These are phyloP conservation scores for Ophion slaviceki DNA, from an alignment of 2,888 invertebrate species.

Conservation along the genomic window DNA sequence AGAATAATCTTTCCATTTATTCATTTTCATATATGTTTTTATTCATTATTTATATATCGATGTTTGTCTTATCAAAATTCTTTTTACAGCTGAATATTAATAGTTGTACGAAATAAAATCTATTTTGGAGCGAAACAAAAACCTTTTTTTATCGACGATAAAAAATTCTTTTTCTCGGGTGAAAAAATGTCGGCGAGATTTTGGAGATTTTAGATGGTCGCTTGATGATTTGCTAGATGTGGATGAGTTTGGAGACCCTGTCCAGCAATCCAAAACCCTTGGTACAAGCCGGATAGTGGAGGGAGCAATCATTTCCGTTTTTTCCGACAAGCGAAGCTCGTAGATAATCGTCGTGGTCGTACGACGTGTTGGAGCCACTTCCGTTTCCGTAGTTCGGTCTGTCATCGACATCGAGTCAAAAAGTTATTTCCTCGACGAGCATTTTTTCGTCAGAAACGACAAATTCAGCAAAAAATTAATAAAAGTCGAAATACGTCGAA, in stretches of 20 bases:
- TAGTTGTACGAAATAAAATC: neutral
- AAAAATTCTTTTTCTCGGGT: neutral
- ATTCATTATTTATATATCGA: neutral
- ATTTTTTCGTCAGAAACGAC: neutral
- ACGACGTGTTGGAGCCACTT: constrained; percentile 65
- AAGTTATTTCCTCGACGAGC: neutral
- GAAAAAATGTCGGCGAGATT: neutral
- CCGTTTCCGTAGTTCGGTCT: constrained; percentile 86
- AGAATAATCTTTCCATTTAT: neutral
- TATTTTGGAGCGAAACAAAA: neutral
- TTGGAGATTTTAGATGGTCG: neutral
- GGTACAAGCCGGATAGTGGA: constrained; percentile 87
- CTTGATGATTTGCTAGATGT: constrained; percentile 12
- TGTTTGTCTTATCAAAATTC: neutral
- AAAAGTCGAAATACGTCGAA: neutral
- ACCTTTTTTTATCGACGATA: neutral
- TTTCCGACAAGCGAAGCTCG: constrained; percentile 88
- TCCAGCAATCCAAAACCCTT: constrained; percentile 87
- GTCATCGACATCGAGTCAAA: constrained; percentile 57
- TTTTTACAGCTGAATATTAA: too few species aligned
- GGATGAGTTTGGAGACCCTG: constrained; percentile 71
- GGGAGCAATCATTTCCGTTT: constrained; percentile 87
- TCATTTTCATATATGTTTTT: neutral
- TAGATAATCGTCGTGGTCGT: constrained; percentile 85
- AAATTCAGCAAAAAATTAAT: neutral